phyloP scores from a whole-genome alignment of 1,140 invertebrate genomes.

The Drosophila littoralis region DNA sequence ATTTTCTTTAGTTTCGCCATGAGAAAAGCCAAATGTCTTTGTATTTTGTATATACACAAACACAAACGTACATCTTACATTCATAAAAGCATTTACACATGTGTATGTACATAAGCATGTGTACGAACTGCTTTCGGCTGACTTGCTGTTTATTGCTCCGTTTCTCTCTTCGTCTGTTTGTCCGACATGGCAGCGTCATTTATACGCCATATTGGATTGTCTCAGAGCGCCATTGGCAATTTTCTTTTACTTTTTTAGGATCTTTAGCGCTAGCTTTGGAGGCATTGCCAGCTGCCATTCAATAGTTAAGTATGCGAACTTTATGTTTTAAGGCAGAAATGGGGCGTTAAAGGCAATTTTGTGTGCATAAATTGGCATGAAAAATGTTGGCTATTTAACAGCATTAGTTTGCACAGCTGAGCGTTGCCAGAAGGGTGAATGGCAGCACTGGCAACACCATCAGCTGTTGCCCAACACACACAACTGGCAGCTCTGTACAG shows the following conservation, averaged over 20 bases:
- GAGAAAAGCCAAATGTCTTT: slow-evolving; percentile 49
- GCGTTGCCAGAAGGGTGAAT: slow-evolving; percentile 34
- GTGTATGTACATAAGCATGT: slow-evolving; percentile 2
- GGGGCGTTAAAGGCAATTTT: neutral
- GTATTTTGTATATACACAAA: slow-evolving; percentile 33
- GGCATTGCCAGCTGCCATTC: slow-evolving; percentile 15
- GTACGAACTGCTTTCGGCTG: slow-evolving; percentile 33
- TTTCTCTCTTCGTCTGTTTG: slow-evolving; percentile 57
- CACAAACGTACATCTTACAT: slow-evolving; percentile 42
- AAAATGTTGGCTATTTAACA: slow-evolving; percentile 17
- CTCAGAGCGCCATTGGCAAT: slow-evolving; percentile 35
- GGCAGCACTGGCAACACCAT: slow-evolving; percentile 23
- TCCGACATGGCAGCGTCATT: slow-evolving; percentile 61
- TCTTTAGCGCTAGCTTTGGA: neutral
- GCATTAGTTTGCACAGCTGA: slow-evolving; percentile 12
- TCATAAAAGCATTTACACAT: slow-evolving; percentile 13
- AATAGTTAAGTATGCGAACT: slow-evolving; percentile 5
- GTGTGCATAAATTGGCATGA: slow-evolving; percentile 33
- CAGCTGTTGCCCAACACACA: slow-evolving; percentile 27
- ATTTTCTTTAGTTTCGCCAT: slow-evolving; percentile 57
- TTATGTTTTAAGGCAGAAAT: slow-evolving; percentile 60
- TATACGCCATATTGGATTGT: slow-evolving; percentile 63
- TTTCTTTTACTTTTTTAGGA: slow-evolving; percentile 58
- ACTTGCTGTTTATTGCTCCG: slow-evolving; percentile 38
- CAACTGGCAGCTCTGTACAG: slow-evolving; percentile 31